Percentiles rank a stretch among this genome's conserved stretches.
Evolutionary conservation across 2,888 invertebrate species (phyloP).

Genomic region (Drosophila peninsularis): DNA sequence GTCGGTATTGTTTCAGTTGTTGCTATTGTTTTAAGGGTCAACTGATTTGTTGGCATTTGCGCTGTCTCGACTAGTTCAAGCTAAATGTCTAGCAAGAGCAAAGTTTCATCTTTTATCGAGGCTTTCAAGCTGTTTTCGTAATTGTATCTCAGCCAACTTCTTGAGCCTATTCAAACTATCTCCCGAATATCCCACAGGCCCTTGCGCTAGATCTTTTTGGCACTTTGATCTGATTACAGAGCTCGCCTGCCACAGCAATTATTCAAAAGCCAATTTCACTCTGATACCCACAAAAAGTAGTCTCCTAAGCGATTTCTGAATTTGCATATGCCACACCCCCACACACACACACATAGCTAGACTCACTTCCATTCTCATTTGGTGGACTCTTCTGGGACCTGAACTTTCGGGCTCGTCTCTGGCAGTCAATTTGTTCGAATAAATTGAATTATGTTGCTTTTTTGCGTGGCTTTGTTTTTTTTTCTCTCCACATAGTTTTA

Average conservation of each 20-base stretch:
- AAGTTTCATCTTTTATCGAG: neutral
- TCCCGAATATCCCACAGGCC: neutral
- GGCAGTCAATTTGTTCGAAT: slow-evolving; percentile 75
- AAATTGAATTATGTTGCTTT: slow-evolving; percentile 72
- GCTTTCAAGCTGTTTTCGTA: slow-evolving; percentile 4
- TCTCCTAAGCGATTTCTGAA: slow-evolving; percentile 72
- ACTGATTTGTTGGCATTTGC: slow-evolving; percentile 45
- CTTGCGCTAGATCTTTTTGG: slow-evolving; percentile 17
- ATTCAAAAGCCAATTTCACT: slow-evolving; percentile 56
- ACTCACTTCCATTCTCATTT: slow-evolving; percentile 32
- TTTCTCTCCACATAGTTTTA: slow-evolving; percentile 37
- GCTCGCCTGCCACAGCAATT: slow-evolving; percentile 53
- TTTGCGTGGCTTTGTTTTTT: slow-evolving; percentile 22
- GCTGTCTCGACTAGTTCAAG: slow-evolving; percentile 13
- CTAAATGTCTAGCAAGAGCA: slow-evolving; percentile 1
- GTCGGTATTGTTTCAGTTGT: neutral
- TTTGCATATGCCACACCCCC: slow-evolving; percentile 69
- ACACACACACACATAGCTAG: neutral
- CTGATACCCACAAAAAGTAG: slow-evolving; percentile 57
- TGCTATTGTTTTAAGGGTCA: slow-evolving; percentile 5
- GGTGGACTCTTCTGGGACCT: slow-evolving; percentile 39
- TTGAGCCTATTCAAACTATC: neutral
- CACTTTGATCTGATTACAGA: slow-evolving; percentile 39
- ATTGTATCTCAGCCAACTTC: neutral
- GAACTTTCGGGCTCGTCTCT: slow-evolving; percentile 42